Conservation (phyloP, 2,797 vertebrate species). For the Vultur gryphus region DNA sequence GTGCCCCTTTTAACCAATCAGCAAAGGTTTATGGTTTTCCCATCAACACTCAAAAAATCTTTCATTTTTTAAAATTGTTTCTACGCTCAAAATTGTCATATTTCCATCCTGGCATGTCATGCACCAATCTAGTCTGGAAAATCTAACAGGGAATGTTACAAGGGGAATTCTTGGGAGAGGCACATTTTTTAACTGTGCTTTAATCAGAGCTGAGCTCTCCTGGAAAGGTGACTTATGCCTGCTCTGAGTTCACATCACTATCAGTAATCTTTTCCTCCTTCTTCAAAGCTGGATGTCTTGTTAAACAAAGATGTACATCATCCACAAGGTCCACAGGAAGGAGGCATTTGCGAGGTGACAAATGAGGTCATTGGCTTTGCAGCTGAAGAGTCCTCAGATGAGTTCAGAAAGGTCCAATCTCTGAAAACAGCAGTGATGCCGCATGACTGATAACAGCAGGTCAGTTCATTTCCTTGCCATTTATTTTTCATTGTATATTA, state of each 20-base stretch:
- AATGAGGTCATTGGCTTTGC: conserved; percentile 20
- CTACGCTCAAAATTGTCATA: not conserved
- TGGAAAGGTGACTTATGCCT: conserved; percentile 22
- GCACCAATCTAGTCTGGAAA: not conserved
- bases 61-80: not conserved
- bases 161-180: not conserved
- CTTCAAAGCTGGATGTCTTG: conserved; percentile 3
- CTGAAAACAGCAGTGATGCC: not conserved
- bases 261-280: not conserved
- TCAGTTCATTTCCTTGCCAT: not conserved
- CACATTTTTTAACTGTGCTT: not conserved
- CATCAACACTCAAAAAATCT: not conserved
- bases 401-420: not conserved
- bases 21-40: not conserved
- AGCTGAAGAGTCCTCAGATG: not conserved
- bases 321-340: not conserved
- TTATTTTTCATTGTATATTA: not conserved
- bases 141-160: not conserved
- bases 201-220: conserved; percentile 15
- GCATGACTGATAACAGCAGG: not conserved
- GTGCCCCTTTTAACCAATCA: not conserved
- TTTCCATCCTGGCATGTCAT: not conserved
- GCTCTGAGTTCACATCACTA: not conserved
- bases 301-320: conserved; percentile 16
- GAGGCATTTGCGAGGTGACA: not conserved